Evolutionary conservation across 2,113 vertebrate species (phyloP).

Genomic region (Sinocyclocheilus grahami): DNA sequence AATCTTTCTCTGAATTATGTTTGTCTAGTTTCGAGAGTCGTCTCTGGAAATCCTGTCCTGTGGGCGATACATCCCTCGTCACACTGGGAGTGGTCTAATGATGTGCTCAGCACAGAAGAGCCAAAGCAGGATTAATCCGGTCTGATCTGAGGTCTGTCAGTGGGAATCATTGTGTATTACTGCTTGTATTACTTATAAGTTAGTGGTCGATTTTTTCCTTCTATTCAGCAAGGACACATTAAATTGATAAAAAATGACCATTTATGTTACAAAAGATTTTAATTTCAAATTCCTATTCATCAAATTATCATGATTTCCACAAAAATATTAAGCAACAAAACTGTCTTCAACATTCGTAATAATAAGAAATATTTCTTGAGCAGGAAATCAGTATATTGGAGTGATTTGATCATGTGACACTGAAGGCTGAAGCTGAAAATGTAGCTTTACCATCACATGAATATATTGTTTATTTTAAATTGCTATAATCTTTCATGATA

Average conservation of each 20-base stretch:
- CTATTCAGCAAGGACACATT: background rate
- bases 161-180: background rate
- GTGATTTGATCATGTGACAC: background rate
- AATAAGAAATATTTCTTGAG: background rate
- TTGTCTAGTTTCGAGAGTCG: constrained; percentile 65
- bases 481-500: background rate
- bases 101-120: constrained; percentile 53
- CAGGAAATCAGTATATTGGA: background rate
- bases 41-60: constrained; percentile 71
- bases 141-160: constrained; percentile 59
- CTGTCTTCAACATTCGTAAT: background rate
- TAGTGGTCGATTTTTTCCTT: background rate
- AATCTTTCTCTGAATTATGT: background rate
- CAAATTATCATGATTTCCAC: background rate
- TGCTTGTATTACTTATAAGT: background rate
- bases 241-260: too few relatives aligned
- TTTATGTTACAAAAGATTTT: too few relatives aligned
- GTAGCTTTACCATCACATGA: too few relatives aligned
- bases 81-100: constrained; percentile 51
- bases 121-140: constrained; percentile 66
- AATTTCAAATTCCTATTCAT: background rate
- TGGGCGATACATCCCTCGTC: constrained; percentile 62
- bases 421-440: too few relatives aligned
- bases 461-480: too few relatives aligned
- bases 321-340: background rate